Conservation (phyloP, 92 coral and sea anemone genomes). For the Virgularia gustaviana region DNA sequence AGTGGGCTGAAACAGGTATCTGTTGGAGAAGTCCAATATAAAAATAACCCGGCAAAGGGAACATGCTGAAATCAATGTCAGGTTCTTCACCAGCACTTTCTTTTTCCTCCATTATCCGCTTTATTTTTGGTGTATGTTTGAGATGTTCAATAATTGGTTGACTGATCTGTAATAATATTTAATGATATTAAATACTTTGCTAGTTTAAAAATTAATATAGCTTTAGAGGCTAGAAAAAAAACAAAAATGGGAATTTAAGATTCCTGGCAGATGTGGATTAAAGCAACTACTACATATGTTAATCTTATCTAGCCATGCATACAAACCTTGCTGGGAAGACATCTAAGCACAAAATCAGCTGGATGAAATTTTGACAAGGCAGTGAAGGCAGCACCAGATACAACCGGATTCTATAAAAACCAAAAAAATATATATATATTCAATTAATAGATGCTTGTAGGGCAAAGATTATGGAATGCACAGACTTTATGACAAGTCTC, state of each 20-base stretch:
- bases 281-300: neutral
- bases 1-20: constrained; percentile 35
- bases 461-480: too few species aligned
- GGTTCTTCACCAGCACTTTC: constrained; percentile 51
- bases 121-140: constrained; percentile 44
- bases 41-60: constrained; percentile 65
- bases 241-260: too few species aligned
- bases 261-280: too few species aligned
- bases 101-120: constrained; percentile 10
- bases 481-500: too few species aligned
- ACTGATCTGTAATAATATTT: too few species aligned
- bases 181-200: too few species aligned
- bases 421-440: neutral
- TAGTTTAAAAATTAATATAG: too few species aligned
- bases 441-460: neutral
- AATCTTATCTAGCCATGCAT: neutral
- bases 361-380: constrained; percentile 61
- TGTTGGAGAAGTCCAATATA: constrained; percentile 57
- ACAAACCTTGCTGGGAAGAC: constrained; percentile 61
- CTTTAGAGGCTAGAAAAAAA: too few species aligned
- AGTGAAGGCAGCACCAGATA: constrained; percentile 65
- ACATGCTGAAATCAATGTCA: constrained; percentile 38
- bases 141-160: constrained; percentile 60
- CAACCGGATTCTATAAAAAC: constrained; percentile 49
- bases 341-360: constrained; percentile 59